Conservation (phyloP, 2,888 invertebrate genomes). For the Pilophorus perplexus region DNA sequence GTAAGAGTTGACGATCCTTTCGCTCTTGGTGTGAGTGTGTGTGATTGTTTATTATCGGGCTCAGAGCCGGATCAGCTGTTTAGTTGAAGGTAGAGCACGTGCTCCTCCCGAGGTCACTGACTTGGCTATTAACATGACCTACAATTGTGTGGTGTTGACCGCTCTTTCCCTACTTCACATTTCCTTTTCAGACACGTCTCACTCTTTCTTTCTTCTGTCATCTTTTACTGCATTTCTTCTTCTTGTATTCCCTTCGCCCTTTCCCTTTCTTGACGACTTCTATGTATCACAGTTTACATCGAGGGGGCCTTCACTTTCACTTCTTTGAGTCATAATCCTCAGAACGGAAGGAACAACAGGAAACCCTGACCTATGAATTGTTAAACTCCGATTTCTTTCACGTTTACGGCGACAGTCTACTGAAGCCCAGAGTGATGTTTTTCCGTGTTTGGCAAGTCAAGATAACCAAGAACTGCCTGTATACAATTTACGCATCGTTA, state of each 20-base stretch:
- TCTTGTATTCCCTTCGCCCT: neutral
- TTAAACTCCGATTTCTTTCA: too few species aligned
- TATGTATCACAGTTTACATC: too few species aligned
- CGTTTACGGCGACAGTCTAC: too few species aligned
- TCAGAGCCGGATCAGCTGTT: conserved; percentile 38
- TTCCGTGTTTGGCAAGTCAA: too few species aligned
- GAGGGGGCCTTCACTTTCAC: too few species aligned
- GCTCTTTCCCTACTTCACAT: conserved; percentile 35
- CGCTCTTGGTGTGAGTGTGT: conserved; percentile 9
- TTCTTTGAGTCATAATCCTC: neutral
- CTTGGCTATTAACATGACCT: conserved; percentile 40
- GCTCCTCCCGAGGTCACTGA: conserved; percentile 37
- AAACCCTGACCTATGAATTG: too few species aligned
- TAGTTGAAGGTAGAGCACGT: conserved; percentile 35
- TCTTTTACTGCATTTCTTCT: neutral
- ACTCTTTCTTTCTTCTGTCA: conserved; percentile 22
- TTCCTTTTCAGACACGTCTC: conserved; percentile 35
- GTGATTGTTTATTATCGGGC: conserved; percentile 39
- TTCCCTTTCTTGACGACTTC: conserved; percentile 2
- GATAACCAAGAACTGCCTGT: too few species aligned
- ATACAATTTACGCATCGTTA: too few species aligned
- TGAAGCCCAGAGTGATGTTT: too few species aligned
- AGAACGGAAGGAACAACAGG: neutral
- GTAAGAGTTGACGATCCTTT: neutral
- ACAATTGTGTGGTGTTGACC: conserved; percentile 36